Evolutionary conservation across 2,797 vertebrate species (phyloP).

Genomic region (Natrix natrix): DNA sequence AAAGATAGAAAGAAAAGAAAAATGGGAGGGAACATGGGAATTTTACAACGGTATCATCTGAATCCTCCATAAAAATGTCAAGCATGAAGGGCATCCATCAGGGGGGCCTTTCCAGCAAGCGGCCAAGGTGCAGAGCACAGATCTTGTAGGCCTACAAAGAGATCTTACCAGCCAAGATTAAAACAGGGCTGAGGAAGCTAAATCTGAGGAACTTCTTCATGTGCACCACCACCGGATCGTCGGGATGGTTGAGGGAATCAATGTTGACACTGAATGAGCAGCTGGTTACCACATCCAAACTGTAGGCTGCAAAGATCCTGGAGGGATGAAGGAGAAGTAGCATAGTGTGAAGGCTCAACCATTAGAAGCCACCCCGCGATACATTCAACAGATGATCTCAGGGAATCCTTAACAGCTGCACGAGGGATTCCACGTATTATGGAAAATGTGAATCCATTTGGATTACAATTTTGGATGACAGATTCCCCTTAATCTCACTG

Average conservation of each 20-base stretch:
- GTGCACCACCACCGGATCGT: slow-evolving; percentile 75
- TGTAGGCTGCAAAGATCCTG: slow-evolving; percentile 74
- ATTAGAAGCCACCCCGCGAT: neutral
- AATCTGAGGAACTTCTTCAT: slow-evolving; percentile 79
- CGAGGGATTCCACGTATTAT: neutral
- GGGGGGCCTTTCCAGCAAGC: neutral
- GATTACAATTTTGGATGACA: neutral
- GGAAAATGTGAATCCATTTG: neutral
- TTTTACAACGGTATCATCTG: neutral
- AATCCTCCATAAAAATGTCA: neutral
- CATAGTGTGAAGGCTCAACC: neutral
- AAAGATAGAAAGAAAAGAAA: neutral
- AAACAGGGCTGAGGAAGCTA: slow-evolving; percentile 60
- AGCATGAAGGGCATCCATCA: neutral
- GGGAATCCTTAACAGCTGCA: neutral
- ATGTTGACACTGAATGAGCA: slow-evolving; percentile 77
- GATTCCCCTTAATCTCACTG: neutral
- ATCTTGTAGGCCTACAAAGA: neutral
- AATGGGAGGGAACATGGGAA: neutral
- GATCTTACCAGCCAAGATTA: slow-evolving; percentile 65
- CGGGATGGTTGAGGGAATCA: slow-evolving; percentile 74
- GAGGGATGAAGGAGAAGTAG: neutral
- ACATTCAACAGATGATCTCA: neutral
- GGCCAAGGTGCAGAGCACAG: neutral
- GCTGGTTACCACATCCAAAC: slow-evolving; percentile 81